phyloP scores from a whole-genome alignment of 2,888 invertebrate species.

The Netelia fuscicornis region DNA sequence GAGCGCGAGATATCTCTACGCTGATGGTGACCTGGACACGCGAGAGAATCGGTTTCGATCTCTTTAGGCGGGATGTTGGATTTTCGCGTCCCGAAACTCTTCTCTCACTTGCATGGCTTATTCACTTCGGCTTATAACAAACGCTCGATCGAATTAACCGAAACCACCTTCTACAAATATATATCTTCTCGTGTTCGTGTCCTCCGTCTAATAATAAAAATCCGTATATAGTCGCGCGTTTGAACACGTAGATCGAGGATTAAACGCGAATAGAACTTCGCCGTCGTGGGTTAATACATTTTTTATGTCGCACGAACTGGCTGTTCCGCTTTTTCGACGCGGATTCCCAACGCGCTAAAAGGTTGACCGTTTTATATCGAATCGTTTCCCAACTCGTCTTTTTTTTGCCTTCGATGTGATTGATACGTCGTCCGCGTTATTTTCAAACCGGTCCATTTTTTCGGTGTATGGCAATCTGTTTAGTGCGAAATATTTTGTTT shows the following conservation, averaged over 20 bases:
- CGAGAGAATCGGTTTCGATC: background rate
- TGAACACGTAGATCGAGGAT: no score
- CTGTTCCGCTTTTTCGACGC: no score
- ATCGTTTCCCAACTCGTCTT: background rate
- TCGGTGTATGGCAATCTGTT: background rate
- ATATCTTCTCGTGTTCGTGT: conserved; percentile 20
- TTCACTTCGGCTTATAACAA: conserved; percentile 24
- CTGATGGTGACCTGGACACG: background rate
- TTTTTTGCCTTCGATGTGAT: background rate
- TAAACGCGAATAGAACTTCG: no score
- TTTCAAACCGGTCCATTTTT: conserved; percentile 10
- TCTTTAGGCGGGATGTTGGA: conserved; percentile 1
- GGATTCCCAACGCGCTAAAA: background rate
- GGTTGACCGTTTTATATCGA: background rate
- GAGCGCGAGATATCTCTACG: conserved; percentile 16
- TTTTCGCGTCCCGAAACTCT: background rate
- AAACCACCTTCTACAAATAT: conserved; percentile 8
- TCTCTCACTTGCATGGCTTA: conserved; percentile 23
- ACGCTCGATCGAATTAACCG: no score
- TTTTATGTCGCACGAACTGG: no score
- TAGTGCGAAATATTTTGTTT: background rate
- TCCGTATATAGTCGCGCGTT: no score
- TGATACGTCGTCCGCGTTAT: background rate
- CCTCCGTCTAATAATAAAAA: conserved; percentile 11
- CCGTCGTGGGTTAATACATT: no score